A percentile compares a stretch with the other conserved stretches of the same genome.
Conservation (phyloP, 2,888 invertebrate genomes). For the Luffia ferchaultella region DNA sequence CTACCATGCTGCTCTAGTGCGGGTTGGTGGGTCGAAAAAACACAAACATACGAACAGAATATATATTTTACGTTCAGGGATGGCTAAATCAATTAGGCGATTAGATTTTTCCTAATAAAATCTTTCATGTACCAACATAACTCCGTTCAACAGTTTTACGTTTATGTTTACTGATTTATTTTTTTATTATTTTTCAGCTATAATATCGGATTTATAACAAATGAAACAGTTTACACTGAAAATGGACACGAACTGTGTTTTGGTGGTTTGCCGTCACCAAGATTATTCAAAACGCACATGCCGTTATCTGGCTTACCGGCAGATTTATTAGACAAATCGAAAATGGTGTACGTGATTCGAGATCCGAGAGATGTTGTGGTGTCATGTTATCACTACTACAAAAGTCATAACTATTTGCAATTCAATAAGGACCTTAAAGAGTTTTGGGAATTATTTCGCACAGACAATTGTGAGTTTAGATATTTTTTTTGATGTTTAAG, state of each 20-base stretch:
- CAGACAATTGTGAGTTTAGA: conserved; percentile 61
- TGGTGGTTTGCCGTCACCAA: conserved; percentile 24
- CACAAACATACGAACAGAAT: too few species aligned
- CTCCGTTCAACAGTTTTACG: too few species aligned
- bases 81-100: too few species aligned
- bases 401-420: conserved; percentile 63
- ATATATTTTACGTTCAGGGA: too few species aligned
- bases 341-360: conserved; percentile 76
- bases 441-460: conserved; percentile 68
- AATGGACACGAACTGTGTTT: neutral
- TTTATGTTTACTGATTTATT: too few species aligned
- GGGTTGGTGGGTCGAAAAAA: too few species aligned
- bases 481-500: too few species aligned
- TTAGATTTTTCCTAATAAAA: too few species aligned
- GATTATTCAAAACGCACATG: conserved; percentile 72
- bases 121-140: too few species aligned
- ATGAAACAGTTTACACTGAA: neutral
- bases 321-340: conserved; percentile 38
- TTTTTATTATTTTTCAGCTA: too few species aligned
- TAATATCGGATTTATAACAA: neutral
- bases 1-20: too few species aligned
- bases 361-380: conserved; percentile 80
- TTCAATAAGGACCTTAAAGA: conserved; percentile 62
- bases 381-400: conserved; percentile 74
- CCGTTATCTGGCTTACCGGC: conserved; percentile 71